These are phyloP conservation scores for Eueides isabella DNA, from an alignment of 1,140 invertebrate genomes.

Conservation along the genomic window DNA sequence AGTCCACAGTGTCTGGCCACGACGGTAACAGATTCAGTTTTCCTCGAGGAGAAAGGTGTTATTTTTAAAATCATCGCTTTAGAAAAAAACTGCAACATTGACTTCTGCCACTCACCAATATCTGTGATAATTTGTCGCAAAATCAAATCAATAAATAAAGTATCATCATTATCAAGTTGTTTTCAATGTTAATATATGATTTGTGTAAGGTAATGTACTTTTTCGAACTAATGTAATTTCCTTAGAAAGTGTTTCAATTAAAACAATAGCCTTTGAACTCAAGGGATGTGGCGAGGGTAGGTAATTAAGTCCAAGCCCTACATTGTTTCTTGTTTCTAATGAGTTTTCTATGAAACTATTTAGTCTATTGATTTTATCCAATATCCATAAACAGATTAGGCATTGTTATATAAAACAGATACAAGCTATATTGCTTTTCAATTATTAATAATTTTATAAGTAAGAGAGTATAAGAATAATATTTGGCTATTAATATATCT, in stretches of 20 bases:
- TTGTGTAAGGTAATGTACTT: background rate
- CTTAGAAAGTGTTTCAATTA: conserved; percentile 10
- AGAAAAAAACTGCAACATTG: too few relatives aligned
- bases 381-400: background rate
- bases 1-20: too few relatives aligned
- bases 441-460: background rate
- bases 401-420: background rate
- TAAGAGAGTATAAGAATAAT: too few relatives aligned
- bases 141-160: too few relatives aligned
- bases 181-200: background rate
- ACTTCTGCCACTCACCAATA: too few relatives aligned
- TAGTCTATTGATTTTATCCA: background rate
- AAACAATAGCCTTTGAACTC: conserved; percentile 12
- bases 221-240: background rate
- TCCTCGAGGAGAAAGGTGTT: too few relatives aligned
- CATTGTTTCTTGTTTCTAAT: conserved; percentile 19
- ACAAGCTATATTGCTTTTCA: background rate
- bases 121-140: too few relatives aligned
- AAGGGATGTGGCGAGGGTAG: conserved; percentile 13
- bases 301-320: conserved; percentile 1
- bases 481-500: too few relatives aligned
- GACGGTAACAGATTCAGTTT: too few relatives aligned
- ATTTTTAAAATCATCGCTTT: too few relatives aligned
- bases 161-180: too few relatives aligned
- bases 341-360: conserved; percentile 14